phyloP scores from a whole-genome alignment of 2,797 vertebrate species.

The Peromyscus eremicus region DNA sequence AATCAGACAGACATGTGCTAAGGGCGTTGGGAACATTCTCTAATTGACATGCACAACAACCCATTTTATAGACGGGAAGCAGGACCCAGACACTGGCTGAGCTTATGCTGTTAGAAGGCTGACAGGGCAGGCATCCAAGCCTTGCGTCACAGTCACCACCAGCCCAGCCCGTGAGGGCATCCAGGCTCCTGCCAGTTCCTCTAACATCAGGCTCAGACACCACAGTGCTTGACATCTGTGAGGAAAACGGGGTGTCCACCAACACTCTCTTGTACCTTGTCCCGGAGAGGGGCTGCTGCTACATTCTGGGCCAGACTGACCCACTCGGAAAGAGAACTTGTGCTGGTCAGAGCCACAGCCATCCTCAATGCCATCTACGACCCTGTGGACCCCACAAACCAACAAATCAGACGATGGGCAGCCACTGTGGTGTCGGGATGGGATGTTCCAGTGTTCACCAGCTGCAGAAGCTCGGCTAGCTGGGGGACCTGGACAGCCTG shows the following conservation, averaged over 20 bases:
- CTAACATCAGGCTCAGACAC: background rate
- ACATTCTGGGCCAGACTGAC: slow-evolving; percentile 80
- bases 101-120: background rate
- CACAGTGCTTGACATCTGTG: background rate
- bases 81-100: background rate
- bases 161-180: background rate
- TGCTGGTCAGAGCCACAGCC: slow-evolving; percentile 82
- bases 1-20: background rate
- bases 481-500: background rate
- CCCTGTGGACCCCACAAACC: slow-evolving; percentile 74
- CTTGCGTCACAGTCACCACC: background rate
- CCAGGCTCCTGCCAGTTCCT: background rate
- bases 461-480: background rate
- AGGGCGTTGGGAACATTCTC: background rate
- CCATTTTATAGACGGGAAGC: background rate
- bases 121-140: background rate
- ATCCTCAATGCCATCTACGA: slow-evolving; percentile 88
- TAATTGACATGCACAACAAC: background rate
- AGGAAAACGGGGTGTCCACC: background rate
- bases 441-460: background rate
- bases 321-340: slow-evolving; percentile 85
- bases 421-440: background rate
- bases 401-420: background rate
- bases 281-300: slow-evolving; percentile 83
- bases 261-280: slow-evolving; percentile 80